Base-by-base conservation (phyloP, 2,797 vertebrate genomes). In the Corythornis leucogaster region DNA sequence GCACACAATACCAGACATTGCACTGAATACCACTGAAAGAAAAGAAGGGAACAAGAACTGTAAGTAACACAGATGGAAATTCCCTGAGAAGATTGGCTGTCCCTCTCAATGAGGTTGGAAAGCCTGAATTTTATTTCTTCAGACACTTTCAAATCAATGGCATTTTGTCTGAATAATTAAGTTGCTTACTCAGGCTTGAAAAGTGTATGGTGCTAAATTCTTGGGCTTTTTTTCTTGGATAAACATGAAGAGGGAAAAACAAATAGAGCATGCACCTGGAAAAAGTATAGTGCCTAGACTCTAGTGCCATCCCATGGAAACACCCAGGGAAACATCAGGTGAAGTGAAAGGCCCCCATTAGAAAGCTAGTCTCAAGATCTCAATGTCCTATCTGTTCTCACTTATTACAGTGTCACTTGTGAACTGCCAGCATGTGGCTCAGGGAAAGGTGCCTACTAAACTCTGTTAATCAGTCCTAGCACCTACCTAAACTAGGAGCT, bases 81-180 rank as follows among this genome's bases (percentile, higher is more conserved):
- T 88, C 87, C 83, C 85, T 2, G 2, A 51, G 83, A 63, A 79
- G 45, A 30, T 50, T 85, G 33, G 21, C 80, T 90, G 85, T 91
- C 90, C 68, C 89, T 76, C 74, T 94, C 71, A 85, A 77, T 82
- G 85, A 92, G 58, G 57, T 55, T 8, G 14, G 57, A 57, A 74
- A 88, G 57, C 26, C 57, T 82, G 80, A 75, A 85, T 84, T 94
- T 90, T 51, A 82, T 88, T 81, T 96, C 26, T 71, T 90, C 78
- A 89, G 78, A 80, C 80, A 80, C 61, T 84, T 93, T 38, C 22
- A 94, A 69, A 94, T 89, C 93, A 85, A 77, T 84, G 62, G 38
- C 80, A 68, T 91, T 94, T 96, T 95, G 91, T 81, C 85, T 93
- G 62, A 94, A 93, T 92, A 94, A 94, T 93, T 91, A 92, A 87